Conservation (phyloP, 1,140 invertebrate species). For the Pteromalus puparum region DNA sequence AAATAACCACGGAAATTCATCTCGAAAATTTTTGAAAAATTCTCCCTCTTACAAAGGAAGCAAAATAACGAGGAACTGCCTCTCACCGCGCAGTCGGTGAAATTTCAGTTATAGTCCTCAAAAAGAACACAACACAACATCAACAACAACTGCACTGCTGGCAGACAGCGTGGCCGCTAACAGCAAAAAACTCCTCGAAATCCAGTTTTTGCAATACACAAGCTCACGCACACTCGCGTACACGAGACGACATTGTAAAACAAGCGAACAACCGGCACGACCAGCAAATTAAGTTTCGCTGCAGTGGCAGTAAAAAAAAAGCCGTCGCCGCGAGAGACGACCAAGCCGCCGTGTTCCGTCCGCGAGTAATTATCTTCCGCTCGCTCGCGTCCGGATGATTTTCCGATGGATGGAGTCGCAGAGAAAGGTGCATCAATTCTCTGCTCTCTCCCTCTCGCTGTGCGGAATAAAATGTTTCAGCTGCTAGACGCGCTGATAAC, state of each 20-base stretch:
- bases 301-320: background rate
- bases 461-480: constrained; percentile 13
- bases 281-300: background rate
- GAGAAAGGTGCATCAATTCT: constrained; percentile 22
- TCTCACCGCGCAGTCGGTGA: no score
- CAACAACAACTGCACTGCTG: background rate
- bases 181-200: background rate
- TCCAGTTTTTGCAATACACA: background rate
- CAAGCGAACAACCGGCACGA: background rate
- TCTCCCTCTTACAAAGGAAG: no score
- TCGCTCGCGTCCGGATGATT: constrained; percentile 12
- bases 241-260: background rate
- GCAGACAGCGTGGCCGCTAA: background rate
- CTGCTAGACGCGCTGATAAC: constrained; percentile 5
- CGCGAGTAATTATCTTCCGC: constrained; percentile 32
- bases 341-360: background rate
- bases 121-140: background rate
- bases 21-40: no score
- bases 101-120: no score
- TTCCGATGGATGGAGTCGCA: constrained; percentile 1
- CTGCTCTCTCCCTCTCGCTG: background rate
- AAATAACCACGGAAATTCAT: no score
- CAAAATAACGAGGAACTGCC: no score
- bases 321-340: background rate
- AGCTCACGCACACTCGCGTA: no score